phyloP scores from a whole-genome alignment of 2,888 invertebrate species.

The Chymomyza fuscimana region DNA sequence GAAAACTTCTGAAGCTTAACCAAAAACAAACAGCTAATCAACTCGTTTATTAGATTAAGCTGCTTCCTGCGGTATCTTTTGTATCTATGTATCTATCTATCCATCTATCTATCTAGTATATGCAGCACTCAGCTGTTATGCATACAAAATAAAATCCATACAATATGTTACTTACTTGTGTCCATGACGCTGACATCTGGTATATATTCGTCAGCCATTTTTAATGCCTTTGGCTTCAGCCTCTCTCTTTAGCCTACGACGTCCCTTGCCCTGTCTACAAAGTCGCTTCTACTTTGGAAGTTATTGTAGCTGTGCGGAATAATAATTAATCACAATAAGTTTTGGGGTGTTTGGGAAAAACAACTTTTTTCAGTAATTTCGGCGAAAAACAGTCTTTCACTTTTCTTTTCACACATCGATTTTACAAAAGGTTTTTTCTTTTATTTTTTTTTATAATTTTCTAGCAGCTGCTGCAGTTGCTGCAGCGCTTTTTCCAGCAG shows the following conservation, averaged over 20 bases:
- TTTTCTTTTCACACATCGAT: constrained; percentile 22
- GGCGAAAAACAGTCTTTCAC: neutral
- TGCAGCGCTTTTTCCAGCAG: neutral
- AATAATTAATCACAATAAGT: constrained; percentile 47
- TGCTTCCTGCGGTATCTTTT: neutral
- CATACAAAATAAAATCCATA: neutral
- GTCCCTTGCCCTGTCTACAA: neutral
- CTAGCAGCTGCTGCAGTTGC: constrained; percentile 11
- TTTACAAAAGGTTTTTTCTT: constrained; percentile 14
- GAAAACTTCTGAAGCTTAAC: neutral
- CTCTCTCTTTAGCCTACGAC: constrained; percentile 22
- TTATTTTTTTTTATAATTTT: neutral
- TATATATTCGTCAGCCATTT: constrained; percentile 78
- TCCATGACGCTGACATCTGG: constrained; percentile 78
- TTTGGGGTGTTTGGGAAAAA: neutral
- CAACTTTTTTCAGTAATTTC: constrained; percentile 25
- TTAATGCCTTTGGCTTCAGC: constrained; percentile 47
- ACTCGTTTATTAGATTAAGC: neutral
- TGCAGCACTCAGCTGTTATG: neutral
- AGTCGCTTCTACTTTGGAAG: constrained; percentile 30
- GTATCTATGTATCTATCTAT: neutral
- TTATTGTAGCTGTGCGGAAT: constrained; percentile 49
- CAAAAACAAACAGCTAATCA: neutral
- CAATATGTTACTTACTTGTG: constrained; percentile 78
- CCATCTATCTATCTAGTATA: neutral